Percentiles rank a stretch among this genome's conserved stretches.
Evolutionary conservation across 2,797 vertebrate genomes (phyloP).

Genomic region (Characodon lateralis): DNA sequence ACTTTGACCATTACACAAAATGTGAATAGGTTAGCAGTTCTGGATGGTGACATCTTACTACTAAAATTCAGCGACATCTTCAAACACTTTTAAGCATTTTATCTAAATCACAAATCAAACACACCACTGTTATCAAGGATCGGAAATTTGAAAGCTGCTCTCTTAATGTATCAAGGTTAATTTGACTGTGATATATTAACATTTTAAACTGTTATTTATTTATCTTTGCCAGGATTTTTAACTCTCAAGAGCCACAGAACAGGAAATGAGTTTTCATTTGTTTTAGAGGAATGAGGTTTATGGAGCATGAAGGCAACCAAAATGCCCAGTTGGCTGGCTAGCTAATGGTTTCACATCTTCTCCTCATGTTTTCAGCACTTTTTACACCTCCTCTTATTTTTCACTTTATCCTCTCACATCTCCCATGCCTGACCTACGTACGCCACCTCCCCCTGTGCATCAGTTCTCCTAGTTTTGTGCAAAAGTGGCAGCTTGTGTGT

Average conservation of each 20-base stretch:
- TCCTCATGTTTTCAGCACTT: constrained; percentile 57
- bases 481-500: constrained; percentile 42
- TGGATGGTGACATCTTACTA: neutral
- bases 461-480: constrained; percentile 33
- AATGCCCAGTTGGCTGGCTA: constrained; percentile 29
- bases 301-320: constrained; percentile 58
- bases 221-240: neutral
- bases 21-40: too few relatives aligned
- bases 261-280: constrained; percentile 57
- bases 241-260: constrained; percentile 27
- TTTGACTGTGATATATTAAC: neutral
- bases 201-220: neutral
- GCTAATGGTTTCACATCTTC: constrained; percentile 70
- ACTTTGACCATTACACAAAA: too few relatives aligned
- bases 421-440: constrained; percentile 35
- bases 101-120: too few relatives aligned
- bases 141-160: neutral
- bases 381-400: constrained; percentile 24
- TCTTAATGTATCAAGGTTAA: neutral
- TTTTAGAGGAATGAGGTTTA: constrained; percentile 34
- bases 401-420: constrained; percentile 25
- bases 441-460: constrained; percentile 30
- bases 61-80: too few relatives aligned
- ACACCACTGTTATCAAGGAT: neutral
- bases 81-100: too few relatives aligned